Conservation (phyloP, 2,888 invertebrate species). For the Mesorhabditis belari region DNA sequence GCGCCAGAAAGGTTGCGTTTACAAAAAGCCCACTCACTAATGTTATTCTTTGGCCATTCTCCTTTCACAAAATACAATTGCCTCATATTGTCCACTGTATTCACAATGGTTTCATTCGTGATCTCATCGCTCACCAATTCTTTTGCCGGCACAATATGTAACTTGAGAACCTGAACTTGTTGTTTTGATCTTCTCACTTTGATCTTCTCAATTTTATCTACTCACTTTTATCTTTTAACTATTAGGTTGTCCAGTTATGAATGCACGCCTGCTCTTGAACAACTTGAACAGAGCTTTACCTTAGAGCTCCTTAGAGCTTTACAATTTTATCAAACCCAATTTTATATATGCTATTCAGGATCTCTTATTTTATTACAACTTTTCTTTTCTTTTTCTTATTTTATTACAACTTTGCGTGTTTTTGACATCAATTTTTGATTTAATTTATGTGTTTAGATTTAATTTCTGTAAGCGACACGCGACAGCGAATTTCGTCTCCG, state of each 20-base stretch:
- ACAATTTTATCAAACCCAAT: no score
- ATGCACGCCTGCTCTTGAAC: no score
- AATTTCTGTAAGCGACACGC: no score
- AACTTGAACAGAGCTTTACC: no score
- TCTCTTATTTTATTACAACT: no score
- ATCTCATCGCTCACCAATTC: conserved; percentile 52
- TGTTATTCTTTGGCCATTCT: conserved; percentile 54
- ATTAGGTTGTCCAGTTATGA: no score
- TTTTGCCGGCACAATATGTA: conserved; percentile 53
- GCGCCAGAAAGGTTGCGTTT: neutral
- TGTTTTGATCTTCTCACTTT: neutral
- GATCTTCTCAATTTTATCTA: neutral
- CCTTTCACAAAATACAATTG: conserved; percentile 51
- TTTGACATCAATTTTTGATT: no score
- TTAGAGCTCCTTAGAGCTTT: neutral
- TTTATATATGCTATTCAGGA: no score
- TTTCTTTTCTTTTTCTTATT: no score
- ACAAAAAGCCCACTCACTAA: conserved; percentile 38
- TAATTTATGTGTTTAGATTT: no score
- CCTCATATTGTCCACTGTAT: conserved; percentile 51
- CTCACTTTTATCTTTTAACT: neutral
- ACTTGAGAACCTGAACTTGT: conserved; percentile 43
- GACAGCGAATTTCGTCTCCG: no score
- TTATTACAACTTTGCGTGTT: no score
- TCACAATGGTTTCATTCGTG: conserved; percentile 52